Percentiles rank a stretch among this genome's conserved stretches.
These are phyloP conservation scores for Phymorhynchus buccinoides DNA, from an alignment of 1,140 invertebrate genomes.

Conservation along the genomic window DNA sequence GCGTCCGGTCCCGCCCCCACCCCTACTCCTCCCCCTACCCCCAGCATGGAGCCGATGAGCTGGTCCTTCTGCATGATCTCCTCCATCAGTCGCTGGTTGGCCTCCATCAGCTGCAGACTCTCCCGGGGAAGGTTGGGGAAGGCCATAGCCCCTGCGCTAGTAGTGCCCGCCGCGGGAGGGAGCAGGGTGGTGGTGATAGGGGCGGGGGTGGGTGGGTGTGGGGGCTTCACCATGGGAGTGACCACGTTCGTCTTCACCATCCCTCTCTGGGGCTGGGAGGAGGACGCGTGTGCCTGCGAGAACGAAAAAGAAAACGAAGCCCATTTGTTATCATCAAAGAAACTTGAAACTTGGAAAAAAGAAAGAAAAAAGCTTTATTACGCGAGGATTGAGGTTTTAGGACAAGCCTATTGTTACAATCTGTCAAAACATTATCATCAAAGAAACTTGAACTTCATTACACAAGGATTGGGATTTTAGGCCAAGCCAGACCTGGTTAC, in stretches of 20 bases:
- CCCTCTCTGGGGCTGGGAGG: neutral
- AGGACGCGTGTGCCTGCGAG: too few relatives aligned
- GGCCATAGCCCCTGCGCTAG: neutral
- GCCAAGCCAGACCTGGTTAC: too few relatives aligned
- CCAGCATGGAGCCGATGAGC: conserved; percentile 27
- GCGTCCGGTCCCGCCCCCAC: neutral
- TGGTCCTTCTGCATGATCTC: conserved; percentile 17
- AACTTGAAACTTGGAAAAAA: too few relatives aligned
- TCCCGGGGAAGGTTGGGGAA: neutral
- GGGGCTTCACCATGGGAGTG: neutral
- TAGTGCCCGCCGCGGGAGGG: neutral
- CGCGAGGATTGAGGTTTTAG: too few relatives aligned
- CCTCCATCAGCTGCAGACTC: neutral
- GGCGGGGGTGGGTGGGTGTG: neutral
- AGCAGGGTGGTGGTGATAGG: too few relatives aligned
- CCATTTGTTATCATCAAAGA: too few relatives aligned
- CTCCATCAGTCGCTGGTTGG: conserved; percentile 5
- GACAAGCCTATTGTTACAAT: too few relatives aligned
- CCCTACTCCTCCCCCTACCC: neutral
- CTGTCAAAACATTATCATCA: too few relatives aligned
- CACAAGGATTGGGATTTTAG: too few relatives aligned
- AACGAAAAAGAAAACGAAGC: too few relatives aligned
- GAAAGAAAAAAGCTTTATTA: too few relatives aligned
- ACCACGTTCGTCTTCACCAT: conserved; percentile 20
- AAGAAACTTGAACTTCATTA: too few relatives aligned